Percentiles rank a stretch among this genome's conserved stretches.
Conservation (phyloP, 2,888 invertebrate species). For the Orthosia cruda region DNA sequence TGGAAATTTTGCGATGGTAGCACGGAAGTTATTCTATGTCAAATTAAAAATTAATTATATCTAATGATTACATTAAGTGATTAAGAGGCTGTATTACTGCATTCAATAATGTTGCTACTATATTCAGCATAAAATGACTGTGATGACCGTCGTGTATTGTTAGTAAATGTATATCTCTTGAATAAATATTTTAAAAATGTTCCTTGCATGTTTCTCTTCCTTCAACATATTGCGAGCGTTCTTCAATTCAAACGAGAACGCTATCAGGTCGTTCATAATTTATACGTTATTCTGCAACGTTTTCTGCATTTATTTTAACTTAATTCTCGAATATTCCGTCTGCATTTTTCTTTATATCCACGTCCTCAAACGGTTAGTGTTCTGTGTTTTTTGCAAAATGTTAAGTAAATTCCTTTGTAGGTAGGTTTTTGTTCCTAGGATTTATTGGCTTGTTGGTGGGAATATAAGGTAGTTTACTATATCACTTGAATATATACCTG, state of each 20-base stretch:
- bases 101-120: too few relatives aligned
- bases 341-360: conserved; percentile 15
- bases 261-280: conserved; percentile 33
- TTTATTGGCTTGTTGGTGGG: conserved; percentile 49
- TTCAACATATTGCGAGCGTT: conserved; percentile 22
- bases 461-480: conserved; percentile 53
- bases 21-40: background rate
- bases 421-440: conserved; percentile 39
- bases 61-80: too few relatives aligned
- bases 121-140: too few relatives aligned
- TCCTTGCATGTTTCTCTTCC: conserved; percentile 5
- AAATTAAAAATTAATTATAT: background rate
- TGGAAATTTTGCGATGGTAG: too few relatives aligned
- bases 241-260: conserved; percentile 31
- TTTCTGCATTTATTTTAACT: conserved; percentile 26
- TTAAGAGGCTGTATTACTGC: too few relatives aligned
- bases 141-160: background rate
- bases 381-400: conserved; percentile 14
- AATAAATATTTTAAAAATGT: conserved; percentile 1
- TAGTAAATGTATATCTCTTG: conserved; percentile 1
- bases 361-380: conserved; percentile 15
- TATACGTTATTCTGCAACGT: conserved; percentile 25
- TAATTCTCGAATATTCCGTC: conserved; percentile 28
- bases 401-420: conserved; percentile 36
- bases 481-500: conserved; percentile 48